These are phyloP conservation scores for Hypsibius dujardini DNA, from an alignment of 1,140 invertebrate genomes.

Conservation along the genomic window DNA sequence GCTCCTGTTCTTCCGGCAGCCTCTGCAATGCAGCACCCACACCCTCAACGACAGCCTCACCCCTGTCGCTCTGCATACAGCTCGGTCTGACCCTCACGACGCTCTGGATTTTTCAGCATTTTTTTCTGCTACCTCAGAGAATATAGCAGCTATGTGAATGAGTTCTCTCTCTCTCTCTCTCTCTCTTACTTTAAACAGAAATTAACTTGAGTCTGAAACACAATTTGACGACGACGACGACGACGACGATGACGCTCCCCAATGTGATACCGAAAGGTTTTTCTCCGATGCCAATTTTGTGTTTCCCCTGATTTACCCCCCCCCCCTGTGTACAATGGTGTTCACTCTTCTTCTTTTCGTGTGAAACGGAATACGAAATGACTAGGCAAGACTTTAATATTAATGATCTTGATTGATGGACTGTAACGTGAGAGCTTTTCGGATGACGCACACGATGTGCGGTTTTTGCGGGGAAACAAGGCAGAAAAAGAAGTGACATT, in stretches of 20 bases:
- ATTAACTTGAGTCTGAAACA: neutral
- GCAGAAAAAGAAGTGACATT: no score
- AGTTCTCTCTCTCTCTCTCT: neutral
- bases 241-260: neutral
- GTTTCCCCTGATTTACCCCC: no score
- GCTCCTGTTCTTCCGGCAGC: neutral
- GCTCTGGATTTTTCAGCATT: neutral
- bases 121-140: neutral
- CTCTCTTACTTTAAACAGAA: neutral
- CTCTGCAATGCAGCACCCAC: neutral
- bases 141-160: neutral
- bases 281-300: slow-evolving; percentile 8
- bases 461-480: no score
- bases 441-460: no score
- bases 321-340: no score
- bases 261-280: slow-evolving; percentile 9
- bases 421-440: no score
- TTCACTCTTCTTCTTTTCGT: no score
- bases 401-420: no score
- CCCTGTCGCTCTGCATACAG: neutral
- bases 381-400: no score
- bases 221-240: neutral
- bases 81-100: neutral
- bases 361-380: no score
- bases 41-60: neutral